Base-by-base conservation (phyloP, 2,113 vertebrate genomes). In the Oxyura jamaicensis region DNA sequence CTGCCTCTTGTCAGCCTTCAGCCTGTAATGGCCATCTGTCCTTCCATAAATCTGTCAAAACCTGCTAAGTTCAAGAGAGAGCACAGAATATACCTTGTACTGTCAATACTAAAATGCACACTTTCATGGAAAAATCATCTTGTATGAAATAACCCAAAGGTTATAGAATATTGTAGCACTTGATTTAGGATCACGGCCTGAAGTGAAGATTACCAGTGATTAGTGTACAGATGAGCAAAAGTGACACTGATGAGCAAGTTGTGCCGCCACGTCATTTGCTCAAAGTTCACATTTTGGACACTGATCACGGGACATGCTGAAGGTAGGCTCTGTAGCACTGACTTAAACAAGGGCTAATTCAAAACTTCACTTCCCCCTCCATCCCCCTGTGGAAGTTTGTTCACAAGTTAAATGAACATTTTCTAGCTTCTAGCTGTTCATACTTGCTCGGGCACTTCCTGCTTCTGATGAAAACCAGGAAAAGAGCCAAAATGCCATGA, bases 1-100 rank as follows among this genome's bases (percentile, higher is more conserved):
- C 98, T 98, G 98, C 98, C 98, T 99, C 98, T 99, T 99, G 99
- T 99, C 99, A 99, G 98, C 98, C 98, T 98, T 98, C 98, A 98
- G 98, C 98, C 98, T 98, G 97, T 98, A 99, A 99, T 98, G 98
- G 98, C 98, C 99, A 99, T 99, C 99, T 99, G 99, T 98, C 98
- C 98, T 98, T 98, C 96, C 98, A 98, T 99, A 99, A 99, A 99
- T 99, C 98, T 99, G 98, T 98, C 98, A 98, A 98, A 97, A 97
- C 96, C 95, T 96, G 96, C 97, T 94, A 98, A 97, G 98, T 98
- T 98, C 97, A 98, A 97, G 97, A 97, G 97, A 96, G 96, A 97
- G 96, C 97, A 96, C 46, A 96, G 98, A 98, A 96, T 97, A 97
- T 98, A 98, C 98, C 98, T 98, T 97, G 98, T 93, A 96, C 96